Evolutionary conservation across 2,888 invertebrate species (phyloP).

Genomic region (Argyresthia albistria): DNA sequence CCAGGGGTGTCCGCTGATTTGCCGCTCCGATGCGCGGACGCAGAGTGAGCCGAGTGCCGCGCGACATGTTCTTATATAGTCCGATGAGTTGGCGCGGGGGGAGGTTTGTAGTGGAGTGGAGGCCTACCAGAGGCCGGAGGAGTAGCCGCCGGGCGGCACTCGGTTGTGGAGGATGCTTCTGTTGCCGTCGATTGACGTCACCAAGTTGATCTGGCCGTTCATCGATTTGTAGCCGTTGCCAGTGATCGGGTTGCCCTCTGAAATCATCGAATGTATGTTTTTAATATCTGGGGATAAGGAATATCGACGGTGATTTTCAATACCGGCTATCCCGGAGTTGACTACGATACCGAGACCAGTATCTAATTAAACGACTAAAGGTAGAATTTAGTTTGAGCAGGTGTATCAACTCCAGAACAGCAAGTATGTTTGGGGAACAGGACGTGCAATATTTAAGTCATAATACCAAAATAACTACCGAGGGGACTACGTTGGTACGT

Average conservation of each 20-base stretch:
- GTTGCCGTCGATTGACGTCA: slow-evolving; percentile 55
- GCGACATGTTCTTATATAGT: not conserved
- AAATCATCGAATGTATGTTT: slow-evolving; percentile 14
- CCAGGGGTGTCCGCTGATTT: not conserved
- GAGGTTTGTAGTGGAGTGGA: slow-evolving; percentile 16
- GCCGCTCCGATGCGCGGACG: not conserved
- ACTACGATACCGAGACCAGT: no score
- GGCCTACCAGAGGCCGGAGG: slow-evolving; percentile 78
- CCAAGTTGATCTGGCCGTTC: slow-evolving; percentile 71
- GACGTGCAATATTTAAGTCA: no score
- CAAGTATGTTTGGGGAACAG: no score
- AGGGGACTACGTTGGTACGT: no score
- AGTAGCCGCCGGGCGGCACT: slow-evolving; percentile 79
- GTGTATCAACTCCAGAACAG: no score
- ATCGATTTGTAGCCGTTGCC: slow-evolving; percentile 72
- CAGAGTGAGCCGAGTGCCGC: not conserved
- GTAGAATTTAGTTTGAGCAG: no score
- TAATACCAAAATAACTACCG: no score
- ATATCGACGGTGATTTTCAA: no score
- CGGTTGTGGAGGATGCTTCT: slow-evolving; percentile 64
- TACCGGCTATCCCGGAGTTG: no score
- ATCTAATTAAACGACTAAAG: no score
- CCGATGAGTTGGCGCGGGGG: not conserved
- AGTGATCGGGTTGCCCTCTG: slow-evolving; percentile 74
- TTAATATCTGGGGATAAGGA: not conserved